Evolutionary conservation across 2,888 invertebrate species (phyloP).

Genomic region (Pterobdella sp.): DNA sequence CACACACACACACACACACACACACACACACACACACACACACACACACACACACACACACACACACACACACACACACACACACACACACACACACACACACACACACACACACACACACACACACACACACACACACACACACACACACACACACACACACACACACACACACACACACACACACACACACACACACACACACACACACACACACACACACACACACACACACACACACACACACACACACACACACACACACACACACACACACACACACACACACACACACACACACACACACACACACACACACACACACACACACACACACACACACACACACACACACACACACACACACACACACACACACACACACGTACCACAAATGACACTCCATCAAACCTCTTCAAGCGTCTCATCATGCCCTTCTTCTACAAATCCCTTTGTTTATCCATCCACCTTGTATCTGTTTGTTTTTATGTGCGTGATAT

Average conservation of each 20-base stretch:
- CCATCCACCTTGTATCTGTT: no score
- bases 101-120: slow-evolving; percentile 28
- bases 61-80: slow-evolving; percentile 26
- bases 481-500: no score
- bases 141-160: slow-evolving; percentile 24
- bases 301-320: slow-evolving; percentile 1
- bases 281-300: slow-evolving; percentile 1
- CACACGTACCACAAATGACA: no score
- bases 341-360: not conserved
- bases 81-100: slow-evolving; percentile 24
- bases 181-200: slow-evolving; percentile 31
- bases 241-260: slow-evolving; percentile 1
- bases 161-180: slow-evolving; percentile 30
- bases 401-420: no score
- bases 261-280: slow-evolving; percentile 1
- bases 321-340: not conserved
- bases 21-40: slow-evolving; percentile 28
- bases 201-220: slow-evolving; percentile 25
- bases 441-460: no score
- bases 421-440: no score
- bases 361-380: slow-evolving; percentile 30
- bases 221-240: slow-evolving; percentile 1
- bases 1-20: slow-evolving; percentile 29
- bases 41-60: slow-evolving; percentile 30
- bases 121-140: slow-evolving; percentile 27